A percentile compares a stretch with the other conserved stretches of the same genome.
These are phyloP conservation scores for Dendrocincla tyrannina DNA, from an alignment of 2,797 vertebrate genomes.

Conservation along the genomic window DNA sequence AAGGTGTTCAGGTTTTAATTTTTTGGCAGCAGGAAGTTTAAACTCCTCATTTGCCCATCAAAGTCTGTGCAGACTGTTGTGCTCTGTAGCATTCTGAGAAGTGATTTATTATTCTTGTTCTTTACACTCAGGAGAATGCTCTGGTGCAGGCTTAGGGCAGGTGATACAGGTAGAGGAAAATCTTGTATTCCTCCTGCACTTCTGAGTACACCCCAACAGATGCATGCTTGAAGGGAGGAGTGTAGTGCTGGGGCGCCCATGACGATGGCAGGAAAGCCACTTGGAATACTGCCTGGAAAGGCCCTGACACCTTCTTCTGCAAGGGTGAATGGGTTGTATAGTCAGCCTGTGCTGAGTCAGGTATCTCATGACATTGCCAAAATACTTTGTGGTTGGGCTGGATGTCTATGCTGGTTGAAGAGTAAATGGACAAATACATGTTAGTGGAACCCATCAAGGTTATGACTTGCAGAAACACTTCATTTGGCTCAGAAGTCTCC, in stretches of 20 bases:
- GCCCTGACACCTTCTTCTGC: neutral
- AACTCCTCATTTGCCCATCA: neutral
- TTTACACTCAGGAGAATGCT: neutral
- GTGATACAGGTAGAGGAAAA: neutral
- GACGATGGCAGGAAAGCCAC: neutral
- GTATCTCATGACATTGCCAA: neutral
- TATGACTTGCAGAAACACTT: neutral
- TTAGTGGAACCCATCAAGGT: neutral
- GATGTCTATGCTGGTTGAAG: neutral
- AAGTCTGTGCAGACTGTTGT: neutral
- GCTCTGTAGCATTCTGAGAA: neutral
- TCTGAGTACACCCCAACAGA: rapidly evolving
- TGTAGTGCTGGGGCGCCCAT: neutral
- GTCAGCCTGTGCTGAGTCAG: neutral
- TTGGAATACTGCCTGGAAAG: neutral
- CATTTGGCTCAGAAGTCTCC: neutral
- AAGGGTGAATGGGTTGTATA: neutral
- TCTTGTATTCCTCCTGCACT: neutral
- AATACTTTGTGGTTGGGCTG: neutral
- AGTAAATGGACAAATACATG: neutral
- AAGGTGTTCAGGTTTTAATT: neutral
- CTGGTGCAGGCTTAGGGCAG: neutral
- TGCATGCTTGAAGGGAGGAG: neutral
- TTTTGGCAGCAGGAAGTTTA: neutral
- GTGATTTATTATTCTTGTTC: neutral